Percentiles rank a stretch among this genome's conserved stretches.
Evolutionary conservation across 2,797 vertebrate genomes (phyloP).

Genomic region (Poecilia gillii): DNA sequence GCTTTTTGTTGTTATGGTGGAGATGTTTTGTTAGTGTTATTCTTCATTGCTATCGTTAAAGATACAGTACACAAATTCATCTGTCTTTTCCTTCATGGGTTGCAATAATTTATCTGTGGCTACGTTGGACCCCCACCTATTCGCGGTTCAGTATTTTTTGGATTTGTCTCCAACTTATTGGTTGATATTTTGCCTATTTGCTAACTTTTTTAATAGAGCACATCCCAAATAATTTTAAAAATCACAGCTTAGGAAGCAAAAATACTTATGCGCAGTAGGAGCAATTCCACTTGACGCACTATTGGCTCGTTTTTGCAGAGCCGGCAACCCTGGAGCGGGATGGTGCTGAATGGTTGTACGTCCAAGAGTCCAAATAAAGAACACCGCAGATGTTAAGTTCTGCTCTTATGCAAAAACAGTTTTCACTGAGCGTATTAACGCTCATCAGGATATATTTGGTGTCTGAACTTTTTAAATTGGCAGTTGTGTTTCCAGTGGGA

Average conservation of each 20-base stretch:
- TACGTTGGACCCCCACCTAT: neutral
- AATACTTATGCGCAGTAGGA: neutral
- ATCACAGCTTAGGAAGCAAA: neutral
- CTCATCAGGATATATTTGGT: neutral
- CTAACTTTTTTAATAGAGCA: neutral
- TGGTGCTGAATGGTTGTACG: neutral
- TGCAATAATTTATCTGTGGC: neutral
- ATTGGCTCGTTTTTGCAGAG: neutral
- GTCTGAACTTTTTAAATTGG: neutral
- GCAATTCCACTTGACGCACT: neutral
- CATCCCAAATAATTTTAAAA: neutral
- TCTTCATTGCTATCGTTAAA: neutral
- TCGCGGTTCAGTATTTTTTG: neutral
- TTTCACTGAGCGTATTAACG: neutral
- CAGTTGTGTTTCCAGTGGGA: neutral
- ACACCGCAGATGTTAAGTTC: neutral
- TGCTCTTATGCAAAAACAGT: neutral
- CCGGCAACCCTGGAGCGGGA: neutral
- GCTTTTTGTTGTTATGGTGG: neutral
- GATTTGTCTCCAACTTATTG: neutral
- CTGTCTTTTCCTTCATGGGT: neutral
- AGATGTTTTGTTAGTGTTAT: neutral
- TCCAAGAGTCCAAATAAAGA: neutral
- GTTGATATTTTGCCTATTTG: neutral
- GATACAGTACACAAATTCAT: neutral